Conservation (phyloP, 2,797 vertebrate species). For the Neosilurus mollespiculum region DNA sequence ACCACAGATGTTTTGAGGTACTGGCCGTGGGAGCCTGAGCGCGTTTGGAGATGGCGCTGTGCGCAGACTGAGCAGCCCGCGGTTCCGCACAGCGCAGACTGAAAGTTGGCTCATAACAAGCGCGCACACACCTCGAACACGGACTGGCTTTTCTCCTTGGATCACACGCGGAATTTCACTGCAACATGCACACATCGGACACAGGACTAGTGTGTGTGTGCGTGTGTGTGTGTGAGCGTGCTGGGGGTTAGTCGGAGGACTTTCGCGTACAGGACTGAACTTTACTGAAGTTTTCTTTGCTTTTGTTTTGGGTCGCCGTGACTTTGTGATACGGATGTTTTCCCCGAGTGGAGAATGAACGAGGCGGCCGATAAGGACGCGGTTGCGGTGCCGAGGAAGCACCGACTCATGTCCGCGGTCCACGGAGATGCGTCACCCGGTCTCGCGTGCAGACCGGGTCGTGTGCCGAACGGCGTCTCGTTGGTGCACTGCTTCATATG, state of each 20-base stretch:
- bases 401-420: slow-evolving; percentile 86
- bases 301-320: slow-evolving; percentile 43
- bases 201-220: background rate
- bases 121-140: slow-evolving; percentile 54
- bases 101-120: slow-evolving; percentile 66
- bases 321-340: slow-evolving; percentile 60
- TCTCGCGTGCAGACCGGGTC: slow-evolving; percentile 68
- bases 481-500: slow-evolving; percentile 90
- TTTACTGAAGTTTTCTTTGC: slow-evolving; percentile 60
- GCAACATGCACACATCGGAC: slow-evolving; percentile 42
- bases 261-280: background rate
- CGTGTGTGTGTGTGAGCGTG: background rate
- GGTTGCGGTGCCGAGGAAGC: slow-evolving; percentile 81
- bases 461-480: slow-evolving; percentile 65
- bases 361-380: slow-evolving; percentile 72
- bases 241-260: background rate
- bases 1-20: slow-evolving; percentile 32
- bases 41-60: slow-evolving; percentile 76
- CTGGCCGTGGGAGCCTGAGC: slow-evolving; percentile 23
- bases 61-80: slow-evolving; percentile 73
- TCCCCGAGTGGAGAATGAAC: slow-evolving; percentile 70
- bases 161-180: slow-evolving; percentile 52
- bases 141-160: slow-evolving; percentile 53
- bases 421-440: slow-evolving; percentile 71
- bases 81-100: slow-evolving; percentile 63